phyloP scores from a whole-genome alignment of 2,797 vertebrate species.

The Syngnathus rostellatus region DNA sequence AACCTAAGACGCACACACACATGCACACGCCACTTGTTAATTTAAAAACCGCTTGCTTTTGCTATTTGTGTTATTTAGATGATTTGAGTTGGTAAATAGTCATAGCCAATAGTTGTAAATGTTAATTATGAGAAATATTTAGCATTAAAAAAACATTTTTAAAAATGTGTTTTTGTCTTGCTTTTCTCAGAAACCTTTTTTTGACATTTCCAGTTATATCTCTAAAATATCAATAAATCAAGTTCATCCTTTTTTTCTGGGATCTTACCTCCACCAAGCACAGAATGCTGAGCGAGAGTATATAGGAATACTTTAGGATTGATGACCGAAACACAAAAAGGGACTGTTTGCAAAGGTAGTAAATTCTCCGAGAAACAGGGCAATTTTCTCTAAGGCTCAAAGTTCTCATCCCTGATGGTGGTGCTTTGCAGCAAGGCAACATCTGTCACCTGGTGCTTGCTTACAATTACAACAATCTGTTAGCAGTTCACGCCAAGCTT shows the following conservation, averaged over 20 bases:
- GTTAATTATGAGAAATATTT: background rate
- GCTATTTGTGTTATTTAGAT: background rate
- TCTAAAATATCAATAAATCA: too few relatives aligned
- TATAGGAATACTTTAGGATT: background rate
- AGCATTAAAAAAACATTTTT: background rate
- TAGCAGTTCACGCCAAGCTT: slow-evolving; percentile 24
- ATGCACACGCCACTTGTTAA: too few relatives aligned
- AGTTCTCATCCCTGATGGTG: background rate
- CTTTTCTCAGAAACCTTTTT: too few relatives aligned
- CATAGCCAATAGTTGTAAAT: background rate
- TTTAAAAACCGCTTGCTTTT: background rate
- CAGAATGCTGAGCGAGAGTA: too few relatives aligned
- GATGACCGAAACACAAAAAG: background rate
- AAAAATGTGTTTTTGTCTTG: too few relatives aligned
- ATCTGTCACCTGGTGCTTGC: slow-evolving; percentile 24
- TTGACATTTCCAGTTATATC: too few relatives aligned
- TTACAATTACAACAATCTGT: slow-evolving; percentile 36
- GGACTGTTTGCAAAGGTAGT: background rate
- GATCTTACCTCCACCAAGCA: too few relatives aligned
- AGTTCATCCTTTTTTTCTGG: too few relatives aligned
- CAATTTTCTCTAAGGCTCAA: slow-evolving; percentile 1
- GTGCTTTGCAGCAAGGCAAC: slow-evolving; percentile 13
- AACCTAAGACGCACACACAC: slow-evolving; percentile 15
- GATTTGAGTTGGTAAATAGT: background rate
- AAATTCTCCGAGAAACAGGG: background rate